phyloP scores from a whole-genome alignment of 2,888 invertebrate genomes.

The Rotaria socialis region DNA sequence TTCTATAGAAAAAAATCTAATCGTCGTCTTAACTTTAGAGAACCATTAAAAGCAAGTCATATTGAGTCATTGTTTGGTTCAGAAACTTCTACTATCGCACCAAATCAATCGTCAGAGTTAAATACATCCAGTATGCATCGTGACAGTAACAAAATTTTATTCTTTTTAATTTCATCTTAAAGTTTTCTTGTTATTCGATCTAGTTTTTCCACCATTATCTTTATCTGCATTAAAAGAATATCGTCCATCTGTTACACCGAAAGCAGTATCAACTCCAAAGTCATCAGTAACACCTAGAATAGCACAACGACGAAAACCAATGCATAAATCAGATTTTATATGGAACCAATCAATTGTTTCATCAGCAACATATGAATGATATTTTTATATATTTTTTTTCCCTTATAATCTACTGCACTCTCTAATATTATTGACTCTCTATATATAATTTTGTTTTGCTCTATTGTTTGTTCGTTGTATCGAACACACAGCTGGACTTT shows the following conservation, averaged over 20 bases:
- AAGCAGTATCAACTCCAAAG: not conserved
- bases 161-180: not conserved
- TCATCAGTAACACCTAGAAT: not conserved
- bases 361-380: not conserved
- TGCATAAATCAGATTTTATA: not conserved
- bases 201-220: constrained; percentile 19
- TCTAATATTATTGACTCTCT: constrained; percentile 11
- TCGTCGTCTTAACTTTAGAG: not conserved
- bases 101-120: not conserved
- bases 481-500: constrained; percentile 15
- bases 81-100: not conserved
- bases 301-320: not conserved
- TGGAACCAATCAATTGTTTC: not conserved
- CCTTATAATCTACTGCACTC: not conserved
- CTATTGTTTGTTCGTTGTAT: constrained; percentile 18
- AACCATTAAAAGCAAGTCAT: not conserved
- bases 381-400: not conserved
- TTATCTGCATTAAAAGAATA: constrained; percentile 10
- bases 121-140: not conserved
- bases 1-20: not conserved
- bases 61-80: not conserved
- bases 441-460: not conserved
- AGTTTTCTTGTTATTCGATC: not conserved
- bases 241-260: not conserved
- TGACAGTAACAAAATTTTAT: not conserved